Conservation (phyloP, 2,888 invertebrate genomes). For the Leptopterna dolabrata region DNA sequence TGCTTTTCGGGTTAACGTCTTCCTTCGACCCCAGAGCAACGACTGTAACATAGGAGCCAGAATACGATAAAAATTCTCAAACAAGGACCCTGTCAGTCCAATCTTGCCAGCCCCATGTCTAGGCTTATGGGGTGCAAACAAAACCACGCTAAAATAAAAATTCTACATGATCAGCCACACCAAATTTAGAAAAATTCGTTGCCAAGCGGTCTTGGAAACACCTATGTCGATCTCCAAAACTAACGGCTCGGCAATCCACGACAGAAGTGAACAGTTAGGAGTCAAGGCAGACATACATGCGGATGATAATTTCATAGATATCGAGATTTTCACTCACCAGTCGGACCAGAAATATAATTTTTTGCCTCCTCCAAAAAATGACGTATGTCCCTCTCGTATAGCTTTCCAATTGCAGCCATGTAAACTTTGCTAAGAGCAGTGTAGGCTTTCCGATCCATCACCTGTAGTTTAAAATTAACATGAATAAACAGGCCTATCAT, state of each 20-base stretch:
- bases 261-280: too few species aligned
- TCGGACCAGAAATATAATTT: slow-evolving; percentile 68
- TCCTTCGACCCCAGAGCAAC: slow-evolving; percentile 66
- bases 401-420: slow-evolving; percentile 83
- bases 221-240: too few species aligned
- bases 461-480: slow-evolving; percentile 63
- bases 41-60: slow-evolving; percentile 61
- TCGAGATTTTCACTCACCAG: slow-evolving; percentile 54
- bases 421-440: slow-evolving; percentile 84
- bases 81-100: too few species aligned
- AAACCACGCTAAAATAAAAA: too few species aligned
- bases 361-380: slow-evolving; percentile 82
- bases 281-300: too few species aligned
- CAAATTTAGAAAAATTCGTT: not conserved
- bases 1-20: slow-evolving; percentile 66
- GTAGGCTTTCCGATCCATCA: slow-evolving; percentile 86
- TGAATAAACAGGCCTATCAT: not conserved
- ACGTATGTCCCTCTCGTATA: slow-evolving; percentile 88
- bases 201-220: not conserved
- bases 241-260: too few species aligned
- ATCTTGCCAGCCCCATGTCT: too few species aligned
- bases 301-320: too few species aligned
- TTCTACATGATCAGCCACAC: too few species aligned
- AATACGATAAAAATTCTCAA: not conserved
- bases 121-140: too few species aligned